Conservation (phyloP, 2,113 vertebrate genomes). For the Coptodon bakossiorum region DNA sequence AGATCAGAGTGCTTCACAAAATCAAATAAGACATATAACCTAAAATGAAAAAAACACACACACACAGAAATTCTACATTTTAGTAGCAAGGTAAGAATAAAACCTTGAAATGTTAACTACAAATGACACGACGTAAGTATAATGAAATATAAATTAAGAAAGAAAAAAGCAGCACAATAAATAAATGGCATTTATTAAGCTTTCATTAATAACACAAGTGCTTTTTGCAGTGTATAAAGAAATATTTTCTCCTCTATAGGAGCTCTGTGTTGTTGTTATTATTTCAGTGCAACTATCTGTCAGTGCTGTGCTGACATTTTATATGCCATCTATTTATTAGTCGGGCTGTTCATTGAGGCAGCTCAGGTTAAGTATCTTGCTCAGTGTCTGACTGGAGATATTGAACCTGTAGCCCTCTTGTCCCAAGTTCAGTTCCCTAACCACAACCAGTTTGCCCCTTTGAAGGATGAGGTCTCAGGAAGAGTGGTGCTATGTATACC, state of each 20-base stretch:
- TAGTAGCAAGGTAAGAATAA: neutral
- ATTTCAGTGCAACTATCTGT: slow-evolving; percentile 27
- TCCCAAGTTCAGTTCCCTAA: slow-evolving; percentile 75
- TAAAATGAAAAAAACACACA: neutral
- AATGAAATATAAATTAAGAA: neutral
- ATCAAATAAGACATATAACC: neutral
- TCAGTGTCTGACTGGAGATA: slow-evolving; percentile 71
- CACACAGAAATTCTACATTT: neutral
- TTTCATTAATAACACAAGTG: neutral
- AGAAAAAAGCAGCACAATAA: neutral
- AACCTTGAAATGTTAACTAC: neutral
- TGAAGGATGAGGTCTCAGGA: slow-evolving; percentile 69
- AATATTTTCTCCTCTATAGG: neutral
- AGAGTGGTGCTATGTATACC: slow-evolving; percentile 63
- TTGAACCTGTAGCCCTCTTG: slow-evolving; percentile 71
- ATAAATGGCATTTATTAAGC: neutral
- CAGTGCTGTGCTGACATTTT: slow-evolving; percentile 65
- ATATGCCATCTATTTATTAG: slow-evolving; percentile 74
- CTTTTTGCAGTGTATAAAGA: neutral
- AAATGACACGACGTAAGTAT: neutral
- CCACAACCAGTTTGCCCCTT: slow-evolving; percentile 72
- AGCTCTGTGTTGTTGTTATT: slow-evolving; percentile 13
- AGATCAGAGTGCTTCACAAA: neutral
- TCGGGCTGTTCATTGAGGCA: slow-evolving; percentile 67
- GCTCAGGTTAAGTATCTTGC: slow-evolving; percentile 73